Percentiles rank a stretch among this genome's conserved stretches.
Evolutionary conservation across 1,140 invertebrate genomes (phyloP).

Genomic region (Platorchestia sp.): DNA sequence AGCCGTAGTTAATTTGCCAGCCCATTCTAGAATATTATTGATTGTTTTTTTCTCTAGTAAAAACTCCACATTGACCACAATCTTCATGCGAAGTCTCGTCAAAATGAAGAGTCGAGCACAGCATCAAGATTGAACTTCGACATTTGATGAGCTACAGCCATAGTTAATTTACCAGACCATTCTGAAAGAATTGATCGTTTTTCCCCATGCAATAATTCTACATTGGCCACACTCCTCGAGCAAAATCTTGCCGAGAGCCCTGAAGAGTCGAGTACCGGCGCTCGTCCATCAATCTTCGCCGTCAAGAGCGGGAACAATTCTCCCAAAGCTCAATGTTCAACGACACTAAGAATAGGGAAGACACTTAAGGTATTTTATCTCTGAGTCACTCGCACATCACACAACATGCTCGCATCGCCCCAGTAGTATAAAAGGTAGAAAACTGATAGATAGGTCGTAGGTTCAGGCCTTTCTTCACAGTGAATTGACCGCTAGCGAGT

Average conservation of each 20-base stretch:
- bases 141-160: neutral
- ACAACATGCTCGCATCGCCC: neutral
- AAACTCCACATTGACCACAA: neutral
- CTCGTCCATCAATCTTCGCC: neutral
- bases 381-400: neutral
- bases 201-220: neutral
- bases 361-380: slow-evolving; percentile 55
- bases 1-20: neutral
- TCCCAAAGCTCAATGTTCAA: neutral
- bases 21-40: neutral
- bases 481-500: neutral
- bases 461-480: neutral
- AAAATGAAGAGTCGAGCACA: neutral
- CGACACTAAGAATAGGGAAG: slow-evolving; percentile 47
- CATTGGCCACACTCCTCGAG: neutral
- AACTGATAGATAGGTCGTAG: neutral
- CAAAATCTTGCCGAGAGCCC: neutral
- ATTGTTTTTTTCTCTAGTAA: neutral
- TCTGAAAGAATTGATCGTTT: neutral
- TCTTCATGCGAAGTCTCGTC: neutral
- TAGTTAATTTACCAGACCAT: neutral
- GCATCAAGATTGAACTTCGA: neutral
- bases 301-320: neutral
- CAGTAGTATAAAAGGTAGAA: slow-evolving; percentile 33
- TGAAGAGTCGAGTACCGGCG: neutral